Base-by-base conservation (phyloP, 1,140 invertebrate genomes). In the Lepidostoma basale region DNA sequence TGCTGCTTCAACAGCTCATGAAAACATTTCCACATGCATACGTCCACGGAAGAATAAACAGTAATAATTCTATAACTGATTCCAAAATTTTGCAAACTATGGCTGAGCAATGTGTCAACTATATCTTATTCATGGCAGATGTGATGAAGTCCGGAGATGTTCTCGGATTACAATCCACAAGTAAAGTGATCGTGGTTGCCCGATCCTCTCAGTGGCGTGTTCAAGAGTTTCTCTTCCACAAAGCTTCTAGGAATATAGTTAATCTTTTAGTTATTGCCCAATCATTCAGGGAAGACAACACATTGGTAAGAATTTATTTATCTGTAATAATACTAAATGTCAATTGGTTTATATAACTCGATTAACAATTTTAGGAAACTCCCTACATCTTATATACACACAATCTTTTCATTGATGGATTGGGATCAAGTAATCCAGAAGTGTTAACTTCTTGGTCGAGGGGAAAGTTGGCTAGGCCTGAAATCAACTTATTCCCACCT, bases 381-480 rank as follows among this genome's bases (percentile, higher is more conserved):
- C 84, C 88, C 2, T 90, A 86, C 76, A 86, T 90, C 49, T 76
- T 91, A 5, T 91, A 89, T 73, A 90, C 89, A 0, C 90, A 91
- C 74, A 83, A 85, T 70, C 77, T 91, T 18, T 90, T 88, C 73
- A 81, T 84, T 0, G 89, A 91, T 75, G 88, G 88, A 2, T 77
- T 90, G 54, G 89, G 89, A 10, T 83, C 85, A 0, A 90, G 88
- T 73, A 76, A 76, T 33, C 85, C 88, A 1, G 67, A 84, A 23
- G 85, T 90, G 5, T 69, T 91, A 16, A 88, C 85, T 26, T 89
- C 89, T 20, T 92, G 89, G 89, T 80, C 81, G 14, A 83, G 83
- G 30, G 85, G 86, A 36, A 83, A 79, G 20, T 83, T 88, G 60
- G 87, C 89, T 1, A 85, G 86, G 56, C 79, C 81, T 0, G 74